phyloP scores from a whole-genome alignment of 2,888 invertebrate genomes.

The Lasioglossum calceatum region DNA sequence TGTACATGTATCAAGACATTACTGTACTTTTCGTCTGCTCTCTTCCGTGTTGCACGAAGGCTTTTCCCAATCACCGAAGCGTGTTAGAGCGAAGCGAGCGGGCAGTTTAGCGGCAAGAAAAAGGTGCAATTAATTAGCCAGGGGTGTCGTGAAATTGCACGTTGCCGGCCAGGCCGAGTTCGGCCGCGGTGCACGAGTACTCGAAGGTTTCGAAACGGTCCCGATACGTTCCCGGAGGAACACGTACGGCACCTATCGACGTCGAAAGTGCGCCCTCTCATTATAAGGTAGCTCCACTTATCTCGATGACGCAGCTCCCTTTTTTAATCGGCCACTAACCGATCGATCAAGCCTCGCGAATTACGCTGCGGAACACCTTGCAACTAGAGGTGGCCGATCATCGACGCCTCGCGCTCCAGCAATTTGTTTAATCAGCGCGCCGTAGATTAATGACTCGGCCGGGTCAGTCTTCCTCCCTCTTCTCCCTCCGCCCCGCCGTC shows the following conservation, averaged over 20 bases:
- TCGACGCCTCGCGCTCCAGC: slow-evolving; percentile 52
- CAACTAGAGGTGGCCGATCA: slow-evolving; percentile 47
- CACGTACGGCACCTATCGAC: slow-evolving; percentile 49
- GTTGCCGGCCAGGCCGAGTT: slow-evolving; percentile 27
- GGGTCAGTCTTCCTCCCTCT: neutral
- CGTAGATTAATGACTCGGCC: slow-evolving; percentile 60
- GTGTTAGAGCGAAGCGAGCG: neutral
- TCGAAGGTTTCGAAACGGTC: slow-evolving; percentile 55
- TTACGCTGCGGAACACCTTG: slow-evolving; percentile 65
- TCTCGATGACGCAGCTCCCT: slow-evolving; percentile 68
- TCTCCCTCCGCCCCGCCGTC: neutral
- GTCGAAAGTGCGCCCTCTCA: slow-evolving; percentile 68
- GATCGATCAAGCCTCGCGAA: slow-evolving; percentile 67
- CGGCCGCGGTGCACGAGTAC: slow-evolving; percentile 1
- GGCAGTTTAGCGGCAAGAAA: slow-evolving; percentile 3
- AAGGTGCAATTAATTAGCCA: slow-evolving; percentile 63
- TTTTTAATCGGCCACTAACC: slow-evolving; percentile 69
- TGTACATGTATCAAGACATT: neutral
- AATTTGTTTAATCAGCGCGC: slow-evolving; percentile 65
- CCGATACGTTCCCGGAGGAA: slow-evolving; percentile 37
- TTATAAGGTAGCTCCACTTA: slow-evolving; percentile 73
- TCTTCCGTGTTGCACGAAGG: neutral
- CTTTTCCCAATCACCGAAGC: neutral
- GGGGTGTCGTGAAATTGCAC: slow-evolving; percentile 63
- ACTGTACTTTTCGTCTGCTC: neutral